These are phyloP conservation scores for Lycodopsis pacificus DNA, from an alignment of 2,797 vertebrate species.

Conservation along the genomic window DNA sequence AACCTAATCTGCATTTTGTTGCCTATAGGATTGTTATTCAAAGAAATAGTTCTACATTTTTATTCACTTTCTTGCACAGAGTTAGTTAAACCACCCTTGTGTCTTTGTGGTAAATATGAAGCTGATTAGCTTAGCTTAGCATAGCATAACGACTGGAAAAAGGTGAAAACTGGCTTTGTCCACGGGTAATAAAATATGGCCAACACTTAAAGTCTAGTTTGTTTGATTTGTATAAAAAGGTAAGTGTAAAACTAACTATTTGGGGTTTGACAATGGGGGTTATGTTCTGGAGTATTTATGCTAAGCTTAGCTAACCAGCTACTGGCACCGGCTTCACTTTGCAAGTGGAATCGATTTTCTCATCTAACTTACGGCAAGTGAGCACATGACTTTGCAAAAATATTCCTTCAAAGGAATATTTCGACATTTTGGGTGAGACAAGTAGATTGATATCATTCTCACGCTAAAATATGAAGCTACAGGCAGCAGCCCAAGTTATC, in stretches of 20 bases:
- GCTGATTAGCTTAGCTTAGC: conserved; percentile 1
- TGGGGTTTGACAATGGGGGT: neutral
- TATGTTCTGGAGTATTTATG: neutral
- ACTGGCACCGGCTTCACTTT: neutral
- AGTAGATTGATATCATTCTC: neutral
- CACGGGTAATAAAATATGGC: neutral
- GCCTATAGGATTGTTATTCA: conserved; percentile 5
- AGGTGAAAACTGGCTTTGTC: neutral
- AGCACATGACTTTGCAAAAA: neutral
- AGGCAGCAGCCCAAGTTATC: neutral
- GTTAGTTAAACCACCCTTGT: neutral
- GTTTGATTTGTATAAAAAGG: neutral
- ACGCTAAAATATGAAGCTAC: neutral
- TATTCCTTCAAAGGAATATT: neutral
- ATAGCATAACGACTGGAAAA: neutral
- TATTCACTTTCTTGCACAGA: conserved; percentile 11
- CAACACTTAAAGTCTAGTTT: neutral
- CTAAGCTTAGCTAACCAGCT: neutral
- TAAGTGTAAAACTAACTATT: conserved; percentile 4
- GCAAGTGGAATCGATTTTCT: neutral
- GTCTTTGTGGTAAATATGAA: neutral
- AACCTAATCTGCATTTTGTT: conserved; percentile 19
- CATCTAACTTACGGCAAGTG: neutral
- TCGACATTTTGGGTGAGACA: neutral
- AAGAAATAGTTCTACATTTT: conserved; percentile 13